Evolutionary conservation across 2,888 invertebrate species (phyloP).

Genomic region (Aethes cnicana): DNA sequence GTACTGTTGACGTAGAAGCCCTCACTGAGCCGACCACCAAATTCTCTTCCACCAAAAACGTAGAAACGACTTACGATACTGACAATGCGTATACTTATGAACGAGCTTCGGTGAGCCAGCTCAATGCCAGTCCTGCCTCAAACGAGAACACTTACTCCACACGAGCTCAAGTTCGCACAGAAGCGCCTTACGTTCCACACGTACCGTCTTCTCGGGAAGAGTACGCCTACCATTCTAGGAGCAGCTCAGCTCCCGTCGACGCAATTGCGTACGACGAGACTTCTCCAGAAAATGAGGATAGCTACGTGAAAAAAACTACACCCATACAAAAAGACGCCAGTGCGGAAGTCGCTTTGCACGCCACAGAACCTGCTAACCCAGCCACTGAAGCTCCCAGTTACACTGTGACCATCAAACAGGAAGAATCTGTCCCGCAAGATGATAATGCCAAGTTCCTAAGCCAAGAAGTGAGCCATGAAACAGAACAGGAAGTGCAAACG

Average conservation of each 20-base stretch:
- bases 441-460: conserved; percentile 45
- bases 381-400: conserved; percentile 51
- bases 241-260: conserved; percentile 54
- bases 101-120: conserved; percentile 58
- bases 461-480: conserved; percentile 45
- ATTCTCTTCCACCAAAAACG: conserved; percentile 46
- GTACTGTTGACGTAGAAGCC: conserved; percentile 74
- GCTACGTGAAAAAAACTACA: conserved; percentile 49
- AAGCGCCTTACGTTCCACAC: conserved; percentile 53
- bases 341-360: conserved; percentile 42
- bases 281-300: conserved; percentile 51
- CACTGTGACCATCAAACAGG: conserved; percentile 50
- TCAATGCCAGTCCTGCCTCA: conserved; percentile 45
- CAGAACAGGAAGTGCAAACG: conserved; percentile 64
- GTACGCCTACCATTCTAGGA: conserved; percentile 50
- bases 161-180: conserved; percentile 50
- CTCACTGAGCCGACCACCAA: conserved; percentile 65
- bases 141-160: conserved; percentile 51
- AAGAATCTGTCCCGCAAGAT: conserved; percentile 40
- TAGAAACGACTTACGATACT: conserved; percentile 57
- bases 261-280: conserved; percentile 50
- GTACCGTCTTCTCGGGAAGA: conserved; percentile 53
- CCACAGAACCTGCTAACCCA: conserved; percentile 49
- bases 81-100: conserved; percentile 74
- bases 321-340: conserved; percentile 47